These are phyloP conservation scores for Enteromius viviparus DNA, from an alignment of 2,797 vertebrate genomes.

Conservation along the genomic window DNA sequence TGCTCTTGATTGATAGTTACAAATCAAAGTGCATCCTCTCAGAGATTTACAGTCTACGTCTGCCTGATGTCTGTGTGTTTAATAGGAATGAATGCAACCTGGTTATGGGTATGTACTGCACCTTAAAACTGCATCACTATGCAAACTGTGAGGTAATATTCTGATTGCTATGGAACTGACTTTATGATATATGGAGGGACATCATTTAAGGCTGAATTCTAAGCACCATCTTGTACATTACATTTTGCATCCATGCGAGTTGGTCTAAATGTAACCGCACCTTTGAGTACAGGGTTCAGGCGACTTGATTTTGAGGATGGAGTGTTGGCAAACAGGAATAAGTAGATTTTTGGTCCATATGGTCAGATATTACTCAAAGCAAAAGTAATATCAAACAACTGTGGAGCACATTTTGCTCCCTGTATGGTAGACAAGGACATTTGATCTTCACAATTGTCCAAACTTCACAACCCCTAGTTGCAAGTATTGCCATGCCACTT, in stretches of 20 bases:
- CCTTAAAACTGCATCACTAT: conserved; percentile 44
- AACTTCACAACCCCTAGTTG: conserved; percentile 54
- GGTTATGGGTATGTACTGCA: conserved; percentile 34
- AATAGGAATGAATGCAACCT: conserved; percentile 19
- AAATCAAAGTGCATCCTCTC: conserved; percentile 9
- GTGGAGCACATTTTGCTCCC: conserved; percentile 39
- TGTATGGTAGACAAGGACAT: conserved; percentile 65
- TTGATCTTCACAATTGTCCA: conserved; percentile 68
- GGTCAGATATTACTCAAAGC: conserved; percentile 7
- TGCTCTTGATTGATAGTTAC: conserved; percentile 6
- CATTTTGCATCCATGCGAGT: conserved; percentile 33
- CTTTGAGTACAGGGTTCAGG: conserved; percentile 31
- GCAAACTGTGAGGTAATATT: conserved; percentile 48
- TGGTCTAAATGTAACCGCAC: conserved; percentile 31
- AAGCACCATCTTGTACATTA: conserved; percentile 50
- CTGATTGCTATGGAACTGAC: conserved; percentile 33
- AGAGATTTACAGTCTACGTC: conserved; percentile 18
- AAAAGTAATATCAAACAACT: conserved; percentile 7
- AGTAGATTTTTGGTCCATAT: conserved; percentile 32
- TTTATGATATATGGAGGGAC: conserved; percentile 41
- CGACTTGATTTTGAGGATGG: conserved; percentile 2
- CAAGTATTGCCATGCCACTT: conserved; percentile 77
- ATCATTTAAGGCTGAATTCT: conserved; percentile 49
- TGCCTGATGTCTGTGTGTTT: conserved; percentile 10
- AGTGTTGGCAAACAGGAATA: conserved; percentile 12